Conservation (phyloP, 2,113 vertebrate genomes). For the Coturnix japonica region DNA sequence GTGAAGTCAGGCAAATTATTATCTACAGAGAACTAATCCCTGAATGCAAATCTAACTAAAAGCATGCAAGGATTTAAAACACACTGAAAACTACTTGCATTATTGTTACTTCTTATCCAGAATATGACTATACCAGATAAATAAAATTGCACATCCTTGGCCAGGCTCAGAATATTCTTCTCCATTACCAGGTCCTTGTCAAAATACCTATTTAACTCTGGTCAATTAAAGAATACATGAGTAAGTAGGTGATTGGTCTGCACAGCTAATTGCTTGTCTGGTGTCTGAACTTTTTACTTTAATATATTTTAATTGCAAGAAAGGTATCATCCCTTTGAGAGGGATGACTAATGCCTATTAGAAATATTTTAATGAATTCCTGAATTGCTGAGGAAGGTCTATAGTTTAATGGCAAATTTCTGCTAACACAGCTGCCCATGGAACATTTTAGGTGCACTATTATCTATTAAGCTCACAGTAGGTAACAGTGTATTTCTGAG, state of each 20-base stretch:
- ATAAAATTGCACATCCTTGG: not conserved
- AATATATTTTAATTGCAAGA: constrained; percentile 1
- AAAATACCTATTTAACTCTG: constrained; percentile 3
- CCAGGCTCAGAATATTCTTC: not conserved
- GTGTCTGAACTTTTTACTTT: not conserved
- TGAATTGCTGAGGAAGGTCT: constrained; percentile 33
- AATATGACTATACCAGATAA: not conserved
- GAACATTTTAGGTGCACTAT: not conserved
- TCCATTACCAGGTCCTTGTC: not conserved
- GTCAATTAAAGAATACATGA: constrained; percentile 30
- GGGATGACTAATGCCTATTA: constrained; percentile 19
- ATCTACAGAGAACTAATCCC: not conserved
- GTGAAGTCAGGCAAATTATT: not conserved
- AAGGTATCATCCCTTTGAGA: constrained; percentile 24
- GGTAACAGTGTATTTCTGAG: not conserved
- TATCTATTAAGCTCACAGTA: constrained; percentile 9
- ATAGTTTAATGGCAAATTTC: constrained; percentile 43
- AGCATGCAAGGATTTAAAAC: not conserved
- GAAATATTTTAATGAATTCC: constrained; percentile 53
- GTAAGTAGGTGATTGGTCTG: not conserved
- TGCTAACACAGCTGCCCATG: constrained; percentile 32
- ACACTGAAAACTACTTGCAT: not conserved
- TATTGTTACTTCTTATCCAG: not conserved
- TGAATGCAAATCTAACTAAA: not conserved
- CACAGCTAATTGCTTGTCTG: constrained; percentile 27